These are phyloP conservation scores for Acanthosepion esculentum DNA, from an alignment of 2,888 invertebrate species.

Conservation along the genomic window DNA sequence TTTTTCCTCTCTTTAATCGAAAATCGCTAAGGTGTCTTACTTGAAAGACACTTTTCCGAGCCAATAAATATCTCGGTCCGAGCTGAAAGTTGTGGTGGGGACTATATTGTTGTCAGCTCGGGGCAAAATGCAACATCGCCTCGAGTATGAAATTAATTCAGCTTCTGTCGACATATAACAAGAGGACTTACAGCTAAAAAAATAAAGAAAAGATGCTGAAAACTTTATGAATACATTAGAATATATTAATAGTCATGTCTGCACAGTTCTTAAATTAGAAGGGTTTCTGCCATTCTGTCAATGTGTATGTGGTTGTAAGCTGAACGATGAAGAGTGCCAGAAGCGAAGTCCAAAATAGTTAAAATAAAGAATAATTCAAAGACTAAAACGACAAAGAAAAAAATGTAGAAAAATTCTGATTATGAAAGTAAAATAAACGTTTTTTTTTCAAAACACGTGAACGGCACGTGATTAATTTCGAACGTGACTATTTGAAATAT, in stretches of 20 bases:
- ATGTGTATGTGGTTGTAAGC: background rate
- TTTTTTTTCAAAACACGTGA: background rate
- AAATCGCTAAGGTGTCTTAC: constrained; percentile 8
- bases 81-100: background rate
- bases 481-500: background rate
- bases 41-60: constrained; percentile 12
- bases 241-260: background rate
- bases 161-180: constrained; percentile 6
- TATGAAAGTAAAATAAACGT: background rate
- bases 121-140: constrained; percentile 16
- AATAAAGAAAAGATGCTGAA: background rate
- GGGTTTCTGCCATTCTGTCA: background rate
- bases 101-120: constrained; percentile 33
- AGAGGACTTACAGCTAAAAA: background rate
- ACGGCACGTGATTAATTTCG: background rate
- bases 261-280: background rate
- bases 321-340: background rate
- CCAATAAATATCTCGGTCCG: constrained; percentile 9
- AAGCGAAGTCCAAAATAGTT: background rate
- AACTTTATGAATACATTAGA: background rate
- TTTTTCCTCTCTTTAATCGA: background rate
- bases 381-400: background rate
- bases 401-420: background rate
- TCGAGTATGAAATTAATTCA: background rate
- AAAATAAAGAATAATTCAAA: background rate